These are phyloP conservation scores for Netelia virgata DNA, from an alignment of 2,888 invertebrate species.

Conservation along the genomic window DNA sequence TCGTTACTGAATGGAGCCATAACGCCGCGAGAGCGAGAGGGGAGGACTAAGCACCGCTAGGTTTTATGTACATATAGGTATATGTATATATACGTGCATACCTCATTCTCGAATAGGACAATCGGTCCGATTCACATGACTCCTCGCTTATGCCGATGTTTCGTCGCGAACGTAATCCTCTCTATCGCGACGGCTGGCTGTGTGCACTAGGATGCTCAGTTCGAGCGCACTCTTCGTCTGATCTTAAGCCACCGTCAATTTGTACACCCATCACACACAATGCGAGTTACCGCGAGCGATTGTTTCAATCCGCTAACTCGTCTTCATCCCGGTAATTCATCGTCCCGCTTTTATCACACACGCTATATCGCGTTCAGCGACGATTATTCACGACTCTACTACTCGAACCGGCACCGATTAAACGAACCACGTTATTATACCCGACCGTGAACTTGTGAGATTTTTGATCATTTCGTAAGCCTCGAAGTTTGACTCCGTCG, in stretches of 20 bases:
- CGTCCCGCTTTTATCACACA: not conserved
- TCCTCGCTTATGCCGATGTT: conserved; percentile 39
- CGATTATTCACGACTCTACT: not conserved
- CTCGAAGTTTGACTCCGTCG: not conserved
- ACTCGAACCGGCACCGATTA: not conserved
- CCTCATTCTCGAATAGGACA: conserved; percentile 63
- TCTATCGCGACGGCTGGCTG: conserved; percentile 7
- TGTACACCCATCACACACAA: conserved; percentile 17
- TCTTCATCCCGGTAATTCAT: conserved; percentile 1
- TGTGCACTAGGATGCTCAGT: conserved; percentile 57
- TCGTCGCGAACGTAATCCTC: conserved; percentile 63
- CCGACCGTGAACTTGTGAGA: not conserved
- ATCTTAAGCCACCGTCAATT: conserved; percentile 64
- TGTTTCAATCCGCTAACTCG: conserved; percentile 45
- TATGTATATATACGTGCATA: conserved; percentile 3
- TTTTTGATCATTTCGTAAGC: not conserved
- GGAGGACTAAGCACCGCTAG: conserved; percentile 22
- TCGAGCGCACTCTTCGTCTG: conserved; percentile 67
- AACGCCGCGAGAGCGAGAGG: conserved; percentile 54
- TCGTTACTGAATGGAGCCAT: conserved; percentile 64
- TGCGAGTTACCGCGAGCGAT: conserved; percentile 35
- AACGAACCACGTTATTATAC: not conserved
- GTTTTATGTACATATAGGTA: not conserved
- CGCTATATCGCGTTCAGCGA: not conserved
- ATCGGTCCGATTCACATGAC: conserved; percentile 66